Base-by-base conservation (phyloP, 1,140 invertebrate species). In the Meteorus sp. region DNA sequence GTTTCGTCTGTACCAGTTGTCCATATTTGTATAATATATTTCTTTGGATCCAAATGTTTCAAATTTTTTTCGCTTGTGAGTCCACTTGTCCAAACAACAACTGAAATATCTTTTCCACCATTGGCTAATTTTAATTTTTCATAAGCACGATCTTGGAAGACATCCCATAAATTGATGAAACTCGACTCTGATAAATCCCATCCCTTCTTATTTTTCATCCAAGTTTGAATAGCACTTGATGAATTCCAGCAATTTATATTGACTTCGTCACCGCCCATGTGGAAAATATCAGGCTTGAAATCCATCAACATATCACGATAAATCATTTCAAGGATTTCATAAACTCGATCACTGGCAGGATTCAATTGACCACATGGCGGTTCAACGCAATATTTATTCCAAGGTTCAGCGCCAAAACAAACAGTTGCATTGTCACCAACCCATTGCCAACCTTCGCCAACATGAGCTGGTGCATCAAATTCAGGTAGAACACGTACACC, bases 211-310 rank as follows among this genome's bases (percentile, higher is more conserved):
- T 37, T n/a, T 1, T 73, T 33, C 88, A 94, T 91, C 85, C 88
- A 92, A 3, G 85, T 71, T 33, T 79, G 82, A 63, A 94, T 89
- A 13, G 77, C 75, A 5, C 73, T 64, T 0, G 86, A 88, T 2
- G 85, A 83, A 65, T 89, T 91, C 92, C 92, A 95, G 69, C 92
- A 94, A 23, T 80, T 76, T 11, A 88, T 74, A 39, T 84, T 87
- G 0, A 92, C 90, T 70, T 95, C 92, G 69, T 94, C 92, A 0
- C 92, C 92, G 19, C 92, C 92, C 90, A 94, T 93, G 67, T 95
- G 92, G 73, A 94, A 94, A 0, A 94, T 77, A 66, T 92, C 90
- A 0, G 89, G 85, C 19, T 85, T 59, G 66, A 92, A 91, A 15
- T 83, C 79, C 61, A 82, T 74, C 6, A 85, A 74, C 85, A 90